A percentile compares a stretch with the other conserved stretches of the same genome.
Evolutionary conservation across 2,797 vertebrate species (phyloP).

Genomic region (Chelon auratus): DNA sequence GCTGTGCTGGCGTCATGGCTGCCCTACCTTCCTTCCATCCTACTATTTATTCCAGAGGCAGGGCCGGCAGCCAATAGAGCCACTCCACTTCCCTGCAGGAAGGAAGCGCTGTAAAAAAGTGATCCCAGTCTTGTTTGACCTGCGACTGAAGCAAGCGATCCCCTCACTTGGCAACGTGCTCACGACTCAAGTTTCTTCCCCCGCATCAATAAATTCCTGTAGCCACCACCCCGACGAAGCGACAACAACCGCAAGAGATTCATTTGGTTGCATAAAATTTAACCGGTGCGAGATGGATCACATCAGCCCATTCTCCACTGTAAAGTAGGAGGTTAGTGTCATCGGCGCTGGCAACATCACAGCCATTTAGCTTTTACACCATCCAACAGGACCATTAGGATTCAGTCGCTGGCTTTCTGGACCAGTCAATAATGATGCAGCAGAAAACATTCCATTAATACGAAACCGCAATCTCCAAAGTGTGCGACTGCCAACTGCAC

Average conservation of each 20-base stretch:
- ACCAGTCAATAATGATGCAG: slow-evolving; percentile 68
- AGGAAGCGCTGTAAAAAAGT: slow-evolving; percentile 33
- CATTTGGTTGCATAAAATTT: slow-evolving; percentile 23
- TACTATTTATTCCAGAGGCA: slow-evolving; percentile 65
- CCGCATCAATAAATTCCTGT: slow-evolving; percentile 18
- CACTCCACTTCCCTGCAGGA: slow-evolving; percentile 20
- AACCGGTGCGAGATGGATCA: slow-evolving; percentile 39
- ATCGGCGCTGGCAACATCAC: slow-evolving; percentile 29
- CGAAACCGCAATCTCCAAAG: slow-evolving; percentile 59
- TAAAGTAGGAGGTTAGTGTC: slow-evolving; percentile 19
- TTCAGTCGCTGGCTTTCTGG: slow-evolving; percentile 49
- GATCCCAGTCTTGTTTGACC: slow-evolving; percentile 25
- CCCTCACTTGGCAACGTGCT: neutral
- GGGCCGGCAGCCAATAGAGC: slow-evolving; percentile 53
- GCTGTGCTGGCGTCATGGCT: slow-evolving; percentile 47
- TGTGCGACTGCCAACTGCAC: slow-evolving; percentile 48
- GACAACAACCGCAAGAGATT: slow-evolving; percentile 2
- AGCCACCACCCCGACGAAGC: slow-evolving; percentile 23
- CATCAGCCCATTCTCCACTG: slow-evolving; percentile 6
- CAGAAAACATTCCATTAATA: slow-evolving; percentile 67
- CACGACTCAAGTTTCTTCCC: slow-evolving; percentile 24
- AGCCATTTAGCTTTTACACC: slow-evolving; percentile 38
- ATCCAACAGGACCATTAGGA: slow-evolving; percentile 51
- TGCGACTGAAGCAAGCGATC: slow-evolving; percentile 24
- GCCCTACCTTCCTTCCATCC: slow-evolving; percentile 50